Evolutionary conservation across 2,113 vertebrate genomes (phyloP).

Genomic region (Phylloscopus trochiloides): DNA sequence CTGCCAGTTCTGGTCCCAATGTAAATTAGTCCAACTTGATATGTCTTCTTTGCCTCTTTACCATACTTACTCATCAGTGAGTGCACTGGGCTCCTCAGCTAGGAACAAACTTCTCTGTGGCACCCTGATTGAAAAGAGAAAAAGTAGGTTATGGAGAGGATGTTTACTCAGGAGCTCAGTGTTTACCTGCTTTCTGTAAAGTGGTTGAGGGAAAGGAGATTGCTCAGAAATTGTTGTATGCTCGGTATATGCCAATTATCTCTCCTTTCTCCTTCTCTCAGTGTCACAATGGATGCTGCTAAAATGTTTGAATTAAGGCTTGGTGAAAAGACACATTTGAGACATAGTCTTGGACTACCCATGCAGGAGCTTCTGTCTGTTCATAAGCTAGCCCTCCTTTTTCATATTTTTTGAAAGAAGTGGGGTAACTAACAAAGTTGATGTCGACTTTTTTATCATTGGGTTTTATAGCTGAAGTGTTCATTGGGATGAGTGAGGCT

Average conservation of each 20-base stretch:
- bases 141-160: not conserved
- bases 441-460: not conserved
- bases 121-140: not conserved
- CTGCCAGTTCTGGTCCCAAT: not conserved
- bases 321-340: not conserved
- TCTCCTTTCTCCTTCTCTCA: not conserved
- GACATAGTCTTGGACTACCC: not conserved
- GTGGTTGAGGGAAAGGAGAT: not conserved
- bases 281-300: not conserved
- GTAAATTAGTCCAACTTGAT: not conserved
- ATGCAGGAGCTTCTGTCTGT: not conserved
- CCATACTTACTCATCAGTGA: not conserved
- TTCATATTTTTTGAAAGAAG: not conserved
- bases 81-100: not conserved
- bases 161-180: not conserved
- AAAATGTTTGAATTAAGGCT: not conserved
- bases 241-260: not conserved
- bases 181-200: not conserved
- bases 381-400: not conserved
- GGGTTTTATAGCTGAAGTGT: not conserved
- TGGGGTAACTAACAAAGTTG: not conserved
- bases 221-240: not conserved
- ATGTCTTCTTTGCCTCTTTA: not conserved
- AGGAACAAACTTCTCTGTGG: not conserved
- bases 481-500: not conserved